Base-by-base conservation (phyloP, 2,888 invertebrate genomes). In the Terebella lapidaria region DNA sequence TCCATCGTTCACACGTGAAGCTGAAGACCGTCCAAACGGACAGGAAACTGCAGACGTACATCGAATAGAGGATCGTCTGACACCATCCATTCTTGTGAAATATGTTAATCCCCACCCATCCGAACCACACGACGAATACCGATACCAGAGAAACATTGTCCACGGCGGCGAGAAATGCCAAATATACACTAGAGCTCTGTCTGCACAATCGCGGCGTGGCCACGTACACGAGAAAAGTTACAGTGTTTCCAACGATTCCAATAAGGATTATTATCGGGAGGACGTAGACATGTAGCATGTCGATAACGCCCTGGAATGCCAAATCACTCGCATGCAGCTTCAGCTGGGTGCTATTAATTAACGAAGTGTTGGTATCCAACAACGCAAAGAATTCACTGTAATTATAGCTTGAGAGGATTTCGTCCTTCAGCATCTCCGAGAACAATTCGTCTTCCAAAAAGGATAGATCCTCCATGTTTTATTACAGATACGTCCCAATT, bases 121-220 rank as follows among this genome's bases (percentile, higher is more conserved):
- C 68, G 47, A 77, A 64, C 76, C 78, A 77, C n/a, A 74, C 72
- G 20, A 74, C 56, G 51, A 90, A 83, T 2, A 90, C 79, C 18
- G 86, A 86, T 0, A 87, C 68, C n/a, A 92, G 80, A 70, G 90
- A 91, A 0, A 88, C 83, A 0, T 89, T 89, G 78, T 92, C 92
- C 63, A 89, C 89, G 1, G 89, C 78, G 0, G 90, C 90, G 56
- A 92, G 79, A 0, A 88, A 89, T 0, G 89, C 86, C 67, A 92
- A 81, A 75, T 92, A 92, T 68, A 88, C 87, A 64, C 88, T 88
- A 0, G 90, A 90, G 0, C 91, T 89, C 24, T 88, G 85, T 52
- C 86, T 84, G 20, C 87, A 82, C 56, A 91, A 81, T 65, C 58
- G 22, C 10, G 89, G 89, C 35, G 88, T 88, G 53, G 83, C 84